These are phyloP conservation scores for Tenebrio molitor DNA, from an alignment of 1,140 invertebrate species.

Conservation along the genomic window DNA sequence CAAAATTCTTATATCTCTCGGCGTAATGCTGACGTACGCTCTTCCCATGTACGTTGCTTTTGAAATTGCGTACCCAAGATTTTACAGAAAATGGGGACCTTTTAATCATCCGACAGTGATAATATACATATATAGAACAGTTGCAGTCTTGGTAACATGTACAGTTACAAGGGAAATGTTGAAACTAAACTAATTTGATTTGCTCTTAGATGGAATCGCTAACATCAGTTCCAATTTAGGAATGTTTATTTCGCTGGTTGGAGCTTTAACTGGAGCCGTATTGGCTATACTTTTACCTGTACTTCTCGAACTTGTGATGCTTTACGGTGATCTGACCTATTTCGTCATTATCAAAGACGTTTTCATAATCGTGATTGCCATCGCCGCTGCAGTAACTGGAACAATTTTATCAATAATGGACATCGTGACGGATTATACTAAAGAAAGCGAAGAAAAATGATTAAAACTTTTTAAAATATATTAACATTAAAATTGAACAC, in stretches of 20 bases:
- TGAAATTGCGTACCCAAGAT: slow-evolving; percentile 17
- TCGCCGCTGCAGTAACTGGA: neutral
- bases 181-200: no score
- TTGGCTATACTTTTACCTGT: slow-evolving; percentile 13
- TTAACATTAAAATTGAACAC: slow-evolving; percentile 23
- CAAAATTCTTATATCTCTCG: slow-evolving; percentile 79
- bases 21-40: slow-evolving; percentile 85
- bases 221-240: slow-evolving; percentile 3
- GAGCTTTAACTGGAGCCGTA: slow-evolving; percentile 8
- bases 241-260: slow-evolving; percentile 18
- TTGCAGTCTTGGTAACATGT: slow-evolving; percentile 13
- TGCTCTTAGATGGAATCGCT: slow-evolving; percentile 1
- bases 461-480: slow-evolving; percentile 1
- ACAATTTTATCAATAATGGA: neutral
- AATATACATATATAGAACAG: slow-evolving; percentile 13
- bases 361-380: neutral
- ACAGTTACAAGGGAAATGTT: no score
- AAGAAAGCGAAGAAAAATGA: no score
- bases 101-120: slow-evolving; percentile 7
- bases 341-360: neutral
- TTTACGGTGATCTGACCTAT: neutral
- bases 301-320: neutral
- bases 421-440: neutral
- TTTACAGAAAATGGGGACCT: slow-evolving; percentile 28
- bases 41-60: slow-evolving; percentile 72